phyloP scores from a whole-genome alignment of 2,113 vertebrate species.

The Xenus cinereus region DNA sequence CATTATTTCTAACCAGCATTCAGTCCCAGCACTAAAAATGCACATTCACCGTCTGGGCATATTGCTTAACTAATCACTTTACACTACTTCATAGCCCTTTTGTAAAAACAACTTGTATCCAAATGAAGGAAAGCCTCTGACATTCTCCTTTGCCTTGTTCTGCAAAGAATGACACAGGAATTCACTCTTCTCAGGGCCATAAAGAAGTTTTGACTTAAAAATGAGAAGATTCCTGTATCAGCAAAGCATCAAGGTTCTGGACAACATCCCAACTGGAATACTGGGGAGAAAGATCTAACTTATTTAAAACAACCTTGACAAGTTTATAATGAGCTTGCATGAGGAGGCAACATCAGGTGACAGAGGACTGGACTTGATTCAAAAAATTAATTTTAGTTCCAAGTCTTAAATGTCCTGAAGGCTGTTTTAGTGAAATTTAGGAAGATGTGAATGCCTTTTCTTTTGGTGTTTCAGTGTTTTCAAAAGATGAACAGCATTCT shows the following conservation, averaged over 20 bases:
- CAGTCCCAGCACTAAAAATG: background rate
- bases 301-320: slow-evolving; percentile 14
- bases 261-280: background rate
- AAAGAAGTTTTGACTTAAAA: background rate
- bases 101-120: background rate
- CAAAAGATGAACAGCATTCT: background rate
- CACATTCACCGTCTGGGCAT: background rate
- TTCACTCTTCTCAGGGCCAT: background rate
- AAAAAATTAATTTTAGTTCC: background rate
- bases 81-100: background rate
- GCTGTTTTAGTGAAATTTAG: background rate
- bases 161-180: background rate
- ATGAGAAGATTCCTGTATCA: background rate
- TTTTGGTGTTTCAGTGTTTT: background rate
- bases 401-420: background rate
- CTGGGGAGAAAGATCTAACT: background rate
- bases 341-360: background rate
- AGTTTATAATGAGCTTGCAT: slow-evolving; percentile 24
- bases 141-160: background rate
- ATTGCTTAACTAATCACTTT: background rate
- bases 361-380: background rate
- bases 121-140: background rate
- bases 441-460: background rate
- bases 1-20: background rate
- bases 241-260: background rate